Evolutionary conservation across 1,140 invertebrate species (phyloP), one percentile per base, ranked within the genome.

Genomic region (Aleiodes sp.): DNA sequence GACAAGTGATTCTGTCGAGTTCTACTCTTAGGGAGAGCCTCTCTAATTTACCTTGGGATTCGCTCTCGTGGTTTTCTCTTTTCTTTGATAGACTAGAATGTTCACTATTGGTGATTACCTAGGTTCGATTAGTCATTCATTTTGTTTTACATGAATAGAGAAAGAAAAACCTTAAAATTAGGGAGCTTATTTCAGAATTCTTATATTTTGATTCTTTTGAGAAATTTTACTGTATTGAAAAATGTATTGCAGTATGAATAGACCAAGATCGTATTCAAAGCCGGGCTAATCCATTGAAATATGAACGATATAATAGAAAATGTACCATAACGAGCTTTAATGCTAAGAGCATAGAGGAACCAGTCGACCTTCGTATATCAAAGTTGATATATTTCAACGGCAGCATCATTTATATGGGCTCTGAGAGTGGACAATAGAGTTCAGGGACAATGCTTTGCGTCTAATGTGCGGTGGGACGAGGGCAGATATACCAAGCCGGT

Each of bases 1-100:
- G 73, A 77, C 73, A 77, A 79, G 78, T 77, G 75, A 79, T 78
- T 79, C 73, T 63, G 60, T 71, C 71, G 41, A 59, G 56, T 52
- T 52, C 26, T 24, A 66, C 12, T 12, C 37, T 29, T 12, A 19
- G 35, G 59, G 60, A 4, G 52, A 65, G 21, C 8, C 68, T 67
- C 46, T 71, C 60, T 71, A 73, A 78, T 79, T 74, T 72, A 66
- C 71, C 66, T n/a, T 46, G 56, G 56, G 28, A 59, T 59, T 59
- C 12, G 46, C 21, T 52, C 46, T 52, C 46, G n/a, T n/a, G n/a
- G n/a, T n/a, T n/a, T n/a, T n/a, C n/a, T n/a, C n/a, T n/a, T n/a
- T n/a, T n/a, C n/a, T 46, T 46, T 63, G 21, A 37, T 41, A 9
- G 19, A 31, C 57, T 60, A n/a, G 14, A 12, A 60, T 33, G 26